Evolutionary conservation across 2,113 vertebrate genomes (phyloP).

Genomic region (Corvus cornix): DNA sequence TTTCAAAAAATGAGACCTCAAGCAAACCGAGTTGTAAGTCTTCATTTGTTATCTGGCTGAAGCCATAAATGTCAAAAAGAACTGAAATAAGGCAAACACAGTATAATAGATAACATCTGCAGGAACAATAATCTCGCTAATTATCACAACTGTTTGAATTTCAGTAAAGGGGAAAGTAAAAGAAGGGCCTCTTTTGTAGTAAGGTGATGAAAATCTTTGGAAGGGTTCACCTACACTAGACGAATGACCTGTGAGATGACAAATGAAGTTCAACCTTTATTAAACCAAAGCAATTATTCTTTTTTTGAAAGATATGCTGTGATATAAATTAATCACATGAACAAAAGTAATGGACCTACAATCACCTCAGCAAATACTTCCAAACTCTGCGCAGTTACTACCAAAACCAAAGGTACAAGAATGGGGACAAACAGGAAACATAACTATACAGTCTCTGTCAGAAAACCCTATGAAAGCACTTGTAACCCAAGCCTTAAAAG

Average conservation of each 20-base stretch:
- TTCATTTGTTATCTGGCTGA: background rate
- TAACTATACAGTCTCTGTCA: background rate
- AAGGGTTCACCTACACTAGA: background rate
- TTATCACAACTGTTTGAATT: background rate
- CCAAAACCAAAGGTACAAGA: background rate
- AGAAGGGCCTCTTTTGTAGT: background rate
- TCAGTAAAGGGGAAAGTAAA: background rate
- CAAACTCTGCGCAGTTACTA: background rate
- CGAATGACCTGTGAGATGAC: background rate
- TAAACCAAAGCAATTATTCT: background rate
- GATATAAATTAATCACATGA: background rate
- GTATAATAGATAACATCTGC: background rate
- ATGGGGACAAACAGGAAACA: background rate
- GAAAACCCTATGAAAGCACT: background rate
- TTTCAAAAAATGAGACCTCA: background rate
- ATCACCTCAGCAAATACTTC: background rate
- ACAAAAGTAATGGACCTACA: background rate
- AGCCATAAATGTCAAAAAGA: background rate
- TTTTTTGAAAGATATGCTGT: background rate
- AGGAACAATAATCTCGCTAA: background rate
- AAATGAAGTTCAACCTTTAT: background rate
- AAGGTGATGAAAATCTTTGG: background rate
- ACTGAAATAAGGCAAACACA: background rate
- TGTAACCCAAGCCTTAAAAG: background rate
- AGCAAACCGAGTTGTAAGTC: background rate